A percentile compares a stretch with the other conserved stretches of the same genome.
These are phyloP conservation scores for Yponomeuta plumbellus DNA, from an alignment of 2,888 invertebrate genomes.

Conservation along the genomic window DNA sequence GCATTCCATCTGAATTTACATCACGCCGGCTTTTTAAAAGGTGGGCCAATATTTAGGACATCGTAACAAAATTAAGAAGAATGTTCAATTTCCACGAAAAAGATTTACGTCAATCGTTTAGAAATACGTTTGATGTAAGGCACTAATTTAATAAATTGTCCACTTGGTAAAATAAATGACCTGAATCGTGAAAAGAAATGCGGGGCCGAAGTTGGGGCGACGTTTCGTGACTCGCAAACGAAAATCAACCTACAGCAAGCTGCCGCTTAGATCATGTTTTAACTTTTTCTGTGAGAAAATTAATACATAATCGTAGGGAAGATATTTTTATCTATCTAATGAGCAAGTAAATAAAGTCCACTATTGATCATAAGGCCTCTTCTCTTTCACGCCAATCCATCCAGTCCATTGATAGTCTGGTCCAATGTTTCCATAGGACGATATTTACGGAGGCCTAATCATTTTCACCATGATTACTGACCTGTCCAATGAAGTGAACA, in stretches of 20 bases:
- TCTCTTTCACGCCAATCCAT: too few species aligned
- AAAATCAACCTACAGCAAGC: conserved; percentile 22
- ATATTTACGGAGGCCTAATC: too few species aligned
- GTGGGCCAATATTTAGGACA: not conserved
- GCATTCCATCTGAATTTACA: too few species aligned
- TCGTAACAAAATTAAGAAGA: not conserved
- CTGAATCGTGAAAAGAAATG: conserved; percentile 40
- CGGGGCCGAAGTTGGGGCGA: conserved; percentile 32
- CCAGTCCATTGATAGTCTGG: too few species aligned
- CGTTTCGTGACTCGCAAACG: conserved; percentile 37
- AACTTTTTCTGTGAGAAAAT: not conserved
- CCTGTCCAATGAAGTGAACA: too few species aligned
- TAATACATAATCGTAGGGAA: too few species aligned
- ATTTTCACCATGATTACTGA: too few species aligned
- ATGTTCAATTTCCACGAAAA: not conserved
- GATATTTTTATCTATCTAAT: too few species aligned
- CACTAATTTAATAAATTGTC: conserved; percentile 47
- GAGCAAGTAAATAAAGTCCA: too few species aligned
- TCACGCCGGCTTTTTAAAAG: too few species aligned
- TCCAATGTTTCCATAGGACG: too few species aligned
- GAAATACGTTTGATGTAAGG: conserved; percentile 9
- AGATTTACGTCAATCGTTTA: not conserved
- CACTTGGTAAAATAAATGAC: conserved; percentile 33
- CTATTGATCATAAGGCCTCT: too few species aligned
- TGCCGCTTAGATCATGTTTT: not conserved